Conservation (phyloP, 2,113 vertebrate genomes). For the Melanotaenia duboulayi region DNA sequence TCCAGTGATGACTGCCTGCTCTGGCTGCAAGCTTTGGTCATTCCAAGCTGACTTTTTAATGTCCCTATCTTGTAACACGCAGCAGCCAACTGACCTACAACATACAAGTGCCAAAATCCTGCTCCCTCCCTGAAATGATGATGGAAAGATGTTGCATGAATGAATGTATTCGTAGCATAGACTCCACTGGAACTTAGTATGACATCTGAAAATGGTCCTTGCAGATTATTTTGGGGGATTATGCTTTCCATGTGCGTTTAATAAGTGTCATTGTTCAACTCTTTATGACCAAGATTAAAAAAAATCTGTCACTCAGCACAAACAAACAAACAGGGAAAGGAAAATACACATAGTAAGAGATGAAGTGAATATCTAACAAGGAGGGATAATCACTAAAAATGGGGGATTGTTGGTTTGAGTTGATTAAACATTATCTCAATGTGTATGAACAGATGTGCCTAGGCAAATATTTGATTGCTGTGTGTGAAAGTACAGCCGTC, state of each 20-base stretch:
- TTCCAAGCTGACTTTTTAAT: too few species aligned
- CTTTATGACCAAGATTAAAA: conserved; percentile 52
- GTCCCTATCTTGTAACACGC: not conserved
- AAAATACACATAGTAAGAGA: conserved; percentile 7
- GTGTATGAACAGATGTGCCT: not conserved
- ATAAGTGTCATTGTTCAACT: conserved; percentile 38
- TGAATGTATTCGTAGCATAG: conserved; percentile 41
- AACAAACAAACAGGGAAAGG: conserved; percentile 3
- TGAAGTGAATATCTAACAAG: conserved; percentile 7
- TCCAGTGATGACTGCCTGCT: not conserved
- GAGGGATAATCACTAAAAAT: not conserved
- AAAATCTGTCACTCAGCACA: conserved; percentile 28
- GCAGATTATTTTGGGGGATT: conserved; percentile 37
- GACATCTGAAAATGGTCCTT: conserved; percentile 51
- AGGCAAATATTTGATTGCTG: not conserved
- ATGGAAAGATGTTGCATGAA: conserved; percentile 15
- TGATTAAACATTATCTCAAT: not conserved
- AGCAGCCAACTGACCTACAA: conserved; percentile 19
- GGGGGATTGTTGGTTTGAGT: not conserved
- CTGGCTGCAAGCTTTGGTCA: too few species aligned
- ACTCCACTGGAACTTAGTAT: conserved; percentile 27
- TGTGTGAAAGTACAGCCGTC: not conserved
- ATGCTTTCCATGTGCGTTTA: conserved; percentile 35
- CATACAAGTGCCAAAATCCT: conserved; percentile 10
- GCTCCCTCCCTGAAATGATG: conserved; percentile 8